phyloP scores from a whole-genome alignment of 2,797 vertebrate species.

The Hemibagrus guttatus region DNA sequence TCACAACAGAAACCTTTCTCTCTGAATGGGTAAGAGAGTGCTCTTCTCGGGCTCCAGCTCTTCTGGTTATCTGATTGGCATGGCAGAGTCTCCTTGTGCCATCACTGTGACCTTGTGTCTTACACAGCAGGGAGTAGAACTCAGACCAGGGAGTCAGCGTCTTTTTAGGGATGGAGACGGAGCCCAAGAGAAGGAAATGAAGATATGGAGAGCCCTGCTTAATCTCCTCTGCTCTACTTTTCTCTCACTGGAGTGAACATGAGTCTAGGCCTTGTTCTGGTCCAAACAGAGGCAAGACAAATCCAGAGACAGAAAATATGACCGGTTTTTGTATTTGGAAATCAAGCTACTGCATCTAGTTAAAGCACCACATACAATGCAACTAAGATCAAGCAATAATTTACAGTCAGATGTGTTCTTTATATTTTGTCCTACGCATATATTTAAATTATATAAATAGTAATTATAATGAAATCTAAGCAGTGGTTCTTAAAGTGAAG shows the following conservation, averaged over 20 bases:
- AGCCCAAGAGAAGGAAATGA: slow-evolving; percentile 28
- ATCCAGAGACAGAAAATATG: not conserved
- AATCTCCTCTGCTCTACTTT: slow-evolving; percentile 14
- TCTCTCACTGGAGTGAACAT: not conserved
- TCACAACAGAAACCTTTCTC: not conserved
- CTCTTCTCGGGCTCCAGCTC: not conserved
- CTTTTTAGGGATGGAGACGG: slow-evolving; percentile 31
- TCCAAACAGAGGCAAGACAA: not conserved
- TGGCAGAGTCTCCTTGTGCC: not conserved
- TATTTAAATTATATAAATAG: no score
- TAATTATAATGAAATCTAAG: not conserved
- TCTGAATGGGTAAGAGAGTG: not conserved
- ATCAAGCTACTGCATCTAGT: not conserved
- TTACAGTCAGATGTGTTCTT: no score
- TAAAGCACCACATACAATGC: not conserved
- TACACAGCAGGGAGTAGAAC: not conserved
- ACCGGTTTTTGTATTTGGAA: not conserved
- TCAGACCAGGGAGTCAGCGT: not conserved
- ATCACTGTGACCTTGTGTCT: slow-evolving; percentile 3
- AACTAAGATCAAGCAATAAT: not conserved
- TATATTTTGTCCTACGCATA: not conserved
- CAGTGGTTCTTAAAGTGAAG: not conserved
- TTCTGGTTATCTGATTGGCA: slow-evolving; percentile 3
- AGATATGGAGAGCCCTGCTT: slow-evolving; percentile 43
- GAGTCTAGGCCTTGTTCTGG: not conserved